Evolutionary conservation across 1,140 invertebrate species (phyloP).

Genomic region (Dermatophagoides farinae): DNA sequence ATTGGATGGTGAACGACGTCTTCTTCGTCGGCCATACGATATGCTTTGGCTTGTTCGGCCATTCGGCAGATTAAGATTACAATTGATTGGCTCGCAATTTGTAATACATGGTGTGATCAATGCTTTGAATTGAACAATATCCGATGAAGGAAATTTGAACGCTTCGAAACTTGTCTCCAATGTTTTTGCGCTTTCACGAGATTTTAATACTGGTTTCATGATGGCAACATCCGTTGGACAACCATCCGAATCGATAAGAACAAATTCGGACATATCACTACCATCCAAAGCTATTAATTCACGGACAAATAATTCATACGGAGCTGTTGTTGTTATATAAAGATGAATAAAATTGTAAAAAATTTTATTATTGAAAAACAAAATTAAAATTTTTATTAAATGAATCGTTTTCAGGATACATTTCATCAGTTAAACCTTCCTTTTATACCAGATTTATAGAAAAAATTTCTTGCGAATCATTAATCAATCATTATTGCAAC

Average conservation of each 20-base stretch:
- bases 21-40: constrained; percentile 12
- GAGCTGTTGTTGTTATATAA: constrained; percentile 28
- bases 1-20: neutral
- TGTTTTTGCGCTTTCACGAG: constrained; percentile 19
- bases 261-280: constrained; percentile 65
- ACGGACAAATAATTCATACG: constrained; percentile 78
- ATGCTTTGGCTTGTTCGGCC: constrained; percentile 33
- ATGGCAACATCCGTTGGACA: constrained; percentile 31
- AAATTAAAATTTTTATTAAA: neutral
- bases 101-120: constrained; percentile 80
- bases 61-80: constrained; percentile 54
- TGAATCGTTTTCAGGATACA: too few relatives aligned
- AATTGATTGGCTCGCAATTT: constrained; percentile 58
- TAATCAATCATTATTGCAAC: too few relatives aligned
- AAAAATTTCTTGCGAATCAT: too few relatives aligned
- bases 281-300: constrained; percentile 81
- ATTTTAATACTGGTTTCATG: constrained; percentile 42
- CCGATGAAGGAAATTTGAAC: constrained; percentile 84
- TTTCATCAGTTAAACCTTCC: too few relatives aligned
- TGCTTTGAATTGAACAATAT: constrained; percentile 79
- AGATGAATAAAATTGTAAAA: constrained; percentile 44
- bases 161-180: constrained; percentile 32
- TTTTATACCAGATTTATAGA: too few relatives aligned
- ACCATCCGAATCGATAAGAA: constrained; percentile 63
- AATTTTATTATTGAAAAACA: neutral